These are phyloP conservation scores for Craniophora ligustri DNA, from an alignment of 2,888 invertebrate genomes.

Conservation along the genomic window DNA sequence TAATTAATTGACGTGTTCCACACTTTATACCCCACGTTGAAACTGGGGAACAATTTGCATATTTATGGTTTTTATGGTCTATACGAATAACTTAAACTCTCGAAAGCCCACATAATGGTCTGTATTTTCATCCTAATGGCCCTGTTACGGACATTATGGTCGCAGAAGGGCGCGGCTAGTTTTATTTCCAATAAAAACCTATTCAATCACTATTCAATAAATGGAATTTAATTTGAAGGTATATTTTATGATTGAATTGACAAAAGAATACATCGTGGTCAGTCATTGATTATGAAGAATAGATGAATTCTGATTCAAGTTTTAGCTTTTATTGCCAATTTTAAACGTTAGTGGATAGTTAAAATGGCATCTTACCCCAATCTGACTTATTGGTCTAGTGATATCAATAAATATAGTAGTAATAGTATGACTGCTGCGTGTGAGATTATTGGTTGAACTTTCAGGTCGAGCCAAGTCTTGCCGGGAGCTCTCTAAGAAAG, in stretches of 20 bases:
- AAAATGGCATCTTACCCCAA: no score
- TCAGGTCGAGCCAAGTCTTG: no score
- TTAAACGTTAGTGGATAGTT: no score
- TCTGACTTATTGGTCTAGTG: no score
- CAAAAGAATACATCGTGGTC: slow-evolving; percentile 15
- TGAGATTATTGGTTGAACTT: no score
- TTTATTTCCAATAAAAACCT: slow-evolving; percentile 39
- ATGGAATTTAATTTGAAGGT: slow-evolving; percentile 13
- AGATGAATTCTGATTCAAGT: no score
- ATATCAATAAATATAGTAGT: no score
- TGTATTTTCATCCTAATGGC: slow-evolving; percentile 52
- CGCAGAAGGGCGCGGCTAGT: slow-evolving; percentile 29
- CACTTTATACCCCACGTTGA: slow-evolving; percentile 33
- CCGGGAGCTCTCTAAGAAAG: no score
- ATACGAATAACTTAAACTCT: slow-evolving; percentile 56
- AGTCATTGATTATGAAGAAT: slow-evolving; percentile 27
- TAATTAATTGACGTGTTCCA: slow-evolving; percentile 34
- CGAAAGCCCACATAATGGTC: slow-evolving; percentile 53
- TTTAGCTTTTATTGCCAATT: no score
- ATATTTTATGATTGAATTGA: slow-evolving; percentile 28
- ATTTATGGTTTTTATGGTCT: slow-evolving; percentile 55
- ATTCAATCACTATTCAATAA: slow-evolving; percentile 41
- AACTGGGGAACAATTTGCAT: slow-evolving; percentile 56
- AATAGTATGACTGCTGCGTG: no score
- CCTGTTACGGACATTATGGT: slow-evolving; percentile 40